phyloP scores from a whole-genome alignment of 2,113 vertebrate species.

The Aramus guarauna region DNA sequence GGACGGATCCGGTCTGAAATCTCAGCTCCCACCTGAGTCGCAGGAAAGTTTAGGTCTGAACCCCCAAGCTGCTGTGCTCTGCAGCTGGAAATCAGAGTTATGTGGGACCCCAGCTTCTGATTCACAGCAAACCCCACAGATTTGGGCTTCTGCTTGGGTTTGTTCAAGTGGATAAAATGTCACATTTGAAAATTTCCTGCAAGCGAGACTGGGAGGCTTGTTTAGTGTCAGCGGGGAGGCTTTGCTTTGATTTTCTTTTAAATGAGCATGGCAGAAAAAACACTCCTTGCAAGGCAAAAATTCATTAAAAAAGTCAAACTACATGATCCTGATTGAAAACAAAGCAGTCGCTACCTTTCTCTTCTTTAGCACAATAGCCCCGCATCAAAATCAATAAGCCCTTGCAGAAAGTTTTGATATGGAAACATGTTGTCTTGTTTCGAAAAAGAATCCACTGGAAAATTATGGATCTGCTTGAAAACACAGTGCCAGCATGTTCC shows the following conservation, averaged over 20 bases:
- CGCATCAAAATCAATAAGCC: background rate
- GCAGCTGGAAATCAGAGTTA: background rate
- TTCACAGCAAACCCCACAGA: background rate
- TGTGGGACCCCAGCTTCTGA: background rate
- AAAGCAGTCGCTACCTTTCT: background rate
- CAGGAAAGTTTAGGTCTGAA: background rate
- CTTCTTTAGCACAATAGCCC: background rate
- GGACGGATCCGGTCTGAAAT: background rate
- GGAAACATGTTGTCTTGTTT: background rate
- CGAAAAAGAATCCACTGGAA: background rate
- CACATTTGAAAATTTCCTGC: background rate
- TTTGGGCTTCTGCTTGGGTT: background rate
- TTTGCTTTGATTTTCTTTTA: background rate
- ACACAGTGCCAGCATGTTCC: accelerated
- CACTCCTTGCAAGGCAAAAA: background rate
- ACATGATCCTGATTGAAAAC: background rate
- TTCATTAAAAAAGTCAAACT: background rate
- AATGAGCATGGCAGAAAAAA: background rate
- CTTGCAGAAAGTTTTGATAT: background rate
- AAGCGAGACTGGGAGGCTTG: background rate
- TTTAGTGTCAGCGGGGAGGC: background rate
- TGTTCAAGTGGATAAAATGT: background rate
- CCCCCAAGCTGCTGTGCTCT: background rate
- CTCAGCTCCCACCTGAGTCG: background rate
- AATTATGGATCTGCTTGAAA: background rate